Evolutionary conservation across 2,888 invertebrate genomes (phyloP).

Genomic region (Syritta pipiens): DNA sequence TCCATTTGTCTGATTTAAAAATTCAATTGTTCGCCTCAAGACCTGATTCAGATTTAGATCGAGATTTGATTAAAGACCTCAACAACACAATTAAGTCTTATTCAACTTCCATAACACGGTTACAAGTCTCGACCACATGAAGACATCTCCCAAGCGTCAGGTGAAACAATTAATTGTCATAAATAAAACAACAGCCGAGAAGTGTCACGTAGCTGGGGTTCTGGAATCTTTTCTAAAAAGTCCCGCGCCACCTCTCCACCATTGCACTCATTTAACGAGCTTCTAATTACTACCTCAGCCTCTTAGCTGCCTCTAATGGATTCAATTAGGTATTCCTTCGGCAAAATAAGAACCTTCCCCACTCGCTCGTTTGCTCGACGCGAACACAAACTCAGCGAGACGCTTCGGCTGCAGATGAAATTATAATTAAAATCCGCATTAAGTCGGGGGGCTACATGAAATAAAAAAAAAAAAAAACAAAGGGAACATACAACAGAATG

Average conservation of each 20-base stretch:
- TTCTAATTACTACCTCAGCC: slow-evolving; percentile 14
- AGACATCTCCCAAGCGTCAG: background rate
- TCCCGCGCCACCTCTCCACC: background rate
- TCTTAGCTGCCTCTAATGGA: slow-evolving; percentile 34
- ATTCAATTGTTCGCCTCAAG: too few relatives aligned
- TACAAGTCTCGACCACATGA: background rate
- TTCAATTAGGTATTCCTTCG: slow-evolving; percentile 26
- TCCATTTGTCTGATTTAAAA: too few relatives aligned
- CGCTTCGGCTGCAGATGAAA: slow-evolving; percentile 41
- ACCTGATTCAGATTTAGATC: too few relatives aligned
- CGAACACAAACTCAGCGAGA: slow-evolving; percentile 14
- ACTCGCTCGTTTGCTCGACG: too few relatives aligned
- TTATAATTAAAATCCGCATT: slow-evolving; percentile 35
- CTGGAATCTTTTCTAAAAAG: background rate
- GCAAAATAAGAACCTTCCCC: too few relatives aligned
- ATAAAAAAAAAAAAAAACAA: too few relatives aligned
- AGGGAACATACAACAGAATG: slow-evolving; percentile 12
- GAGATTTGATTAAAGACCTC: background rate
- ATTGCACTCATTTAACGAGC: background rate
- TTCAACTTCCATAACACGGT: background rate
- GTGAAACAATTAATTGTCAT: background rate
- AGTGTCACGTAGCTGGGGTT: background rate
- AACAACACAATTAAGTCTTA: background rate
- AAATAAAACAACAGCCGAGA: background rate
- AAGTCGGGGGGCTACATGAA: slow-evolving; percentile 1